phyloP scores from a whole-genome alignment of 2,113 vertebrate species.

The Coryphaenoides rupestris region DNA sequence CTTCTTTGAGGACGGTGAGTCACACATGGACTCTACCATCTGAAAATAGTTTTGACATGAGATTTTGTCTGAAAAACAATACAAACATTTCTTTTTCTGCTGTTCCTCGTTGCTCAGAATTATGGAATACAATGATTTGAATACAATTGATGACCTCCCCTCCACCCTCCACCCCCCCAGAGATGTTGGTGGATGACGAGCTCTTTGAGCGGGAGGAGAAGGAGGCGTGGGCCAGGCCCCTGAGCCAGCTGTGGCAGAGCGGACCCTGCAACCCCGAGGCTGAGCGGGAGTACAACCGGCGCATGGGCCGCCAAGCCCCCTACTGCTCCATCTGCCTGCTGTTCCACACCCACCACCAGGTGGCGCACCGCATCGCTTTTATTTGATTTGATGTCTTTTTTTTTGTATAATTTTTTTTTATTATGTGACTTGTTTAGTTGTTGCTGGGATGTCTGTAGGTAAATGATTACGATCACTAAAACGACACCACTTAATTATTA shows the following conservation, averaged over 20 bases:
- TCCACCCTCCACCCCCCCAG: conserved; percentile 61
- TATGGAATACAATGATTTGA: too few relatives aligned
- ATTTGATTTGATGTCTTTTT: too few relatives aligned
- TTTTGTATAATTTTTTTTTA: too few relatives aligned
- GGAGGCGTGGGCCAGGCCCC: conserved; percentile 88
- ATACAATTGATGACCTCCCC: too few relatives aligned
- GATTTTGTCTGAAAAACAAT: too few relatives aligned
- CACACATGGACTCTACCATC: conserved; percentile 11
- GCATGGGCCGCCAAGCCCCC: conserved; percentile 82
- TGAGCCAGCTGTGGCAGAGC: conserved; percentile 89
- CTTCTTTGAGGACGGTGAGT: conserved; percentile 85
- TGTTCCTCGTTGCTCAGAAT: too few relatives aligned
- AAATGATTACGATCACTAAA: too few relatives aligned
- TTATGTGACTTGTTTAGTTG: too few relatives aligned
- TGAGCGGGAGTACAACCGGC: conserved; percentile 87
- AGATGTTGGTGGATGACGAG: conserved; percentile 74
- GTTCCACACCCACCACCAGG: conserved; percentile 86
- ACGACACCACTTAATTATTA: too few relatives aligned
- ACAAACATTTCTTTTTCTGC: too few relatives aligned
- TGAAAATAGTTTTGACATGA: too few relatives aligned
- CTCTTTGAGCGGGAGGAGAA: conserved; percentile 57
- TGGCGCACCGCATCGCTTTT: conserved; percentile 27
- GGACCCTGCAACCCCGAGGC: conserved; percentile 81
- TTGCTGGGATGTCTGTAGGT: too few relatives aligned
- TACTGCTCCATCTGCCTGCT: conserved; percentile 93